phyloP scores from a whole-genome alignment of 2,888 invertebrate genomes.

The Arctia plantaginis region DNA sequence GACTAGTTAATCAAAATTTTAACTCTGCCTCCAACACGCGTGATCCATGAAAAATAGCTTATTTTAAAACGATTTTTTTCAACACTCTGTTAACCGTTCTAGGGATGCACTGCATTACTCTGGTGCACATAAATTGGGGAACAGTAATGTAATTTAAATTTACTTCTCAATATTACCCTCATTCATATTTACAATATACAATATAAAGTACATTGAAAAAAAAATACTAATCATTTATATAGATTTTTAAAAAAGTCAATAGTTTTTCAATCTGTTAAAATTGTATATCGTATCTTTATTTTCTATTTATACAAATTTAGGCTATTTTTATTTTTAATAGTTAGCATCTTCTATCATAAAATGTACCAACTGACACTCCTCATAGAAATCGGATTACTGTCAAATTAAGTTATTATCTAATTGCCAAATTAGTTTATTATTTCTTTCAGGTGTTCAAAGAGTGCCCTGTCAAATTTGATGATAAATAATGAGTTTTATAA shows the following conservation, averaged over 20 bases:
- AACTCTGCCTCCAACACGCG: constrained; percentile 59
- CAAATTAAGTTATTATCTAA: background rate
- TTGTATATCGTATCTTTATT: too few species aligned
- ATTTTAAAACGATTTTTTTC: constrained; percentile 77
- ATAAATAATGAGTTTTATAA: background rate
- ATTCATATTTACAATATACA: background rate
- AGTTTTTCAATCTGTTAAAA: too few species aligned
- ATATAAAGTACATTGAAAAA: too few species aligned
- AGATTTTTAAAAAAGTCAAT: too few species aligned
- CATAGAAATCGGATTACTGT: background rate
- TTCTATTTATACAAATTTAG: too few species aligned
- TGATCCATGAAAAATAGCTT: constrained; percentile 81
- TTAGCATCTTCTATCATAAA: too few species aligned
- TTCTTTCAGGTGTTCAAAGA: background rate
- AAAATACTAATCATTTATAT: too few species aligned
- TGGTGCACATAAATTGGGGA: constrained; percentile 45
- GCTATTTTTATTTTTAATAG: too few species aligned
- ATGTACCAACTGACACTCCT: too few species aligned
- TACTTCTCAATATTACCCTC: background rate
- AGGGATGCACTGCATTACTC: constrained; percentile 56
- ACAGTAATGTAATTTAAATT: background rate
- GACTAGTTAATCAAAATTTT: constrained; percentile 78
- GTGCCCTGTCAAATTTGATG: background rate
- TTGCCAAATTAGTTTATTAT: background rate
- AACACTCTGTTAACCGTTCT: constrained; percentile 36